Evolutionary conservation across 2,888 invertebrate genomes (phyloP).

Genomic region (Mellilla xanthometata): DNA sequence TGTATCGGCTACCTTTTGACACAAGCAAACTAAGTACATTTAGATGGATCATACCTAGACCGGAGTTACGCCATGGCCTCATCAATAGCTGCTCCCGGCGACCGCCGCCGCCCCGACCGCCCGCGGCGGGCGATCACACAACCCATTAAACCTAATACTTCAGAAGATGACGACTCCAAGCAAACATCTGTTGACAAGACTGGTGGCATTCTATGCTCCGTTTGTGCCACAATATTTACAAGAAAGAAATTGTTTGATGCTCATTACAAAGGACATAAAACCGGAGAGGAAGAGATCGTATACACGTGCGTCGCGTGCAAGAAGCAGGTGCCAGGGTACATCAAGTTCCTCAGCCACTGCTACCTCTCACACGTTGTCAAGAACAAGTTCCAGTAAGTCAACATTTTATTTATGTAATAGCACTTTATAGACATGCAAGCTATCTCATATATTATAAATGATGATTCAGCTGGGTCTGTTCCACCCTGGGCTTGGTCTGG

Average conservation of each 20-base stretch:
- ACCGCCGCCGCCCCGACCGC: conserved; percentile 7
- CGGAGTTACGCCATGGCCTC: conserved; percentile 52
- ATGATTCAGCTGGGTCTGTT: too few species aligned
- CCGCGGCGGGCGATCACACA: too few species aligned
- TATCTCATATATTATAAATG: too few species aligned
- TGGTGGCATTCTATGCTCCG: conserved; percentile 82
- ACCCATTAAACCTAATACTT: too few species aligned
- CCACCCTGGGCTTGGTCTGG: too few species aligned
- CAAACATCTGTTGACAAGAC: conserved; percentile 65
- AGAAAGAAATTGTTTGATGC: conserved; percentile 77
- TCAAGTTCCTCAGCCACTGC: conserved; percentile 83
- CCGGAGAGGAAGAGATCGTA: conserved; percentile 47
- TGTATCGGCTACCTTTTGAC: conserved; percentile 56
- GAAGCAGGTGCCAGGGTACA: conserved; percentile 77
- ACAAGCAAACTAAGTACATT: conserved; percentile 43
- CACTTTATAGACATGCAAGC: too few species aligned
- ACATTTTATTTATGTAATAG: too few species aligned
- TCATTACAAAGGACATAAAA: conserved; percentile 74
- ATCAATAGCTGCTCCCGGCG: conserved; percentile 27
- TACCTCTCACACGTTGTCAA: conserved; percentile 80
- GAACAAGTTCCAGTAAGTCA: conserved; percentile 77
- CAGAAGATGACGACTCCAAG: conserved; percentile 31
- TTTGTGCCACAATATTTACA: conserved; percentile 74
- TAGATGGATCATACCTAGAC: conserved; percentile 71
- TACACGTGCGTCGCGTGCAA: conserved; percentile 83